Evolutionary conservation across 2,113 vertebrate genomes (phyloP).

Genomic region (Nyctibius bracteatus): DNA sequence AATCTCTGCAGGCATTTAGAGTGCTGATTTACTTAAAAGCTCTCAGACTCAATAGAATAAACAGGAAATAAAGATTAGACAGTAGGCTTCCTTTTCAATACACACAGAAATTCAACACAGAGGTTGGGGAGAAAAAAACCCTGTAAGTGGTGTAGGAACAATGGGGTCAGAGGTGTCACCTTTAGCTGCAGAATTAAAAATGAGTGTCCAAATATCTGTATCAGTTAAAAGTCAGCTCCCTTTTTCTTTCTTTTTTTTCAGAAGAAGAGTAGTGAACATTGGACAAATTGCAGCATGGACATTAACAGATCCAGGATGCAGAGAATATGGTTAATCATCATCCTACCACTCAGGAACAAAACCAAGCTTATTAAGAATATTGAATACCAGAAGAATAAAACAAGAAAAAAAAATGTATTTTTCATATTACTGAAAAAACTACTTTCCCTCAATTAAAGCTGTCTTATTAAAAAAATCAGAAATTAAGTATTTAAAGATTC

Average conservation of each 20-base stretch:
- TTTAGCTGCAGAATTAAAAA: not conserved
- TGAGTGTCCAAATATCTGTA: not conserved
- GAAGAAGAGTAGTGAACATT: not conserved
- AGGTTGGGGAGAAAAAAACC: not conserved
- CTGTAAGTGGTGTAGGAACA: not conserved
- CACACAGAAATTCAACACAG: not conserved
- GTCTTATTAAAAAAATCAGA: not conserved
- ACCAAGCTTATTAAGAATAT: not conserved
- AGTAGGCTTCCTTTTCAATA: not conserved
- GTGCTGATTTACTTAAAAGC: not conserved
- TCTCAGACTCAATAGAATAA: not conserved
- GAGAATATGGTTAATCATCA: not conserved
- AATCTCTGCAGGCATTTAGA: not conserved
- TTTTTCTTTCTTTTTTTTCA: not conserved
- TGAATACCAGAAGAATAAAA: not conserved
- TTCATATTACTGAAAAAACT: not conserved
- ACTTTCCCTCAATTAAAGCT: not conserved
- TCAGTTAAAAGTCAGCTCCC: not conserved
- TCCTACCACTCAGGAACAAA: not conserved
- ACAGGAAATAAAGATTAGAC: not conserved
- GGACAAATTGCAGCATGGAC: not conserved
- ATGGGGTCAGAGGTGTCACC: not conserved
- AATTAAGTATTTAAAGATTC: constrained; percentile 7
- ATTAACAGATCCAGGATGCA: not conserved
- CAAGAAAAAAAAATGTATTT: not conserved